A percentile compares a stretch with the other conserved stretches of the same genome.
Evolutionary conservation across 2,797 vertebrate species (phyloP).

Genomic region (Ctenosaura bakeri): DNA sequence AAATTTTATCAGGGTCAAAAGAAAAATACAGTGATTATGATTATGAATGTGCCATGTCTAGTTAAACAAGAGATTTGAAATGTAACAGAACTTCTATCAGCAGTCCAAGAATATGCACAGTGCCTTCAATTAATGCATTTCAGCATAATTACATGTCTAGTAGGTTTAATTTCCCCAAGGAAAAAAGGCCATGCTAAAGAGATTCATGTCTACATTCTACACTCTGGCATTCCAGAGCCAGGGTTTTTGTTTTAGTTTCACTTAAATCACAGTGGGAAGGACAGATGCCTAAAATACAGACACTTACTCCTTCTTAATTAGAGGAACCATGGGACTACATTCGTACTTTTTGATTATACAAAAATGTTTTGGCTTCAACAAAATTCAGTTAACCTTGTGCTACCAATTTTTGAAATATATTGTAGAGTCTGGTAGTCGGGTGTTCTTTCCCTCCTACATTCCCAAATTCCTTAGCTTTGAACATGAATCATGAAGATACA

Average conservation of each 20-base stretch:
- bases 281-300: constrained; percentile 89
- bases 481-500: constrained; percentile 68
- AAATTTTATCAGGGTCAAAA: constrained; percentile 82
- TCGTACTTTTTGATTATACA: constrained; percentile 73
- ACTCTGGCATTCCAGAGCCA: constrained; percentile 76
- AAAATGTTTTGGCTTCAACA: constrained; percentile 78
- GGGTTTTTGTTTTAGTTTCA: constrained; percentile 68
- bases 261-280: constrained; percentile 92
- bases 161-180: constrained; percentile 73
- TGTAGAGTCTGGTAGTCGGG: constrained; percentile 79
- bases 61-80: constrained; percentile 74
- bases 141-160: constrained; percentile 78
- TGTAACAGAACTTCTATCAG: constrained; percentile 77
- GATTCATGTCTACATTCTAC: constrained; percentile 79
- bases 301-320: constrained; percentile 78
- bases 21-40: constrained; percentile 93
- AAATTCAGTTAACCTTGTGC: constrained; percentile 79
- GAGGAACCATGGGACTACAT: constrained; percentile 81
- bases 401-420: constrained; percentile 74
- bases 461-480: constrained; percentile 66
- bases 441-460: constrained; percentile 70
- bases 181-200: constrained; percentile 81
- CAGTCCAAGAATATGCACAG: constrained; percentile 83
- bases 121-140: constrained; percentile 81
- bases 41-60: constrained; percentile 85